A percentile compares a stretch with the other conserved stretches of the same genome.
Evolutionary conservation across 2,113 vertebrate genomes (phyloP).

Genomic region (Climacteris rufus): DNA sequence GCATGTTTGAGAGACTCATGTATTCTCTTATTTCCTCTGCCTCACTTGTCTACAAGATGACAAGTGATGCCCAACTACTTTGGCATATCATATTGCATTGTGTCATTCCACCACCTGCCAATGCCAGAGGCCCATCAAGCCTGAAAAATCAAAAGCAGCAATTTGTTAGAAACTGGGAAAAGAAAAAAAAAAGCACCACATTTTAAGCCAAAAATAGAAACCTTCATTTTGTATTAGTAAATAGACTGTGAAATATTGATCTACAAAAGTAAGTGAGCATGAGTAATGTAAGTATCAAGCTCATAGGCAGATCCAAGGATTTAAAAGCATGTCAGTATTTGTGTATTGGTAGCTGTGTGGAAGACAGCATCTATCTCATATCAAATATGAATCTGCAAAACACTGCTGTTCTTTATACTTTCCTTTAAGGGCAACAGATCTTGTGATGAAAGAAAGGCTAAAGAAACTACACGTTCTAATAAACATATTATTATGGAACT

Average conservation of each 20-base stretch:
- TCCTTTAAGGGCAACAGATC: not conserved
- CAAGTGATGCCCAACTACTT: constrained; percentile 37
- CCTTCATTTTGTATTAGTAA: not conserved
- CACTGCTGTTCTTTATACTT: not conserved
- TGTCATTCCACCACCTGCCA: constrained; percentile 33
- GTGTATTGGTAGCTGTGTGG: not conserved
- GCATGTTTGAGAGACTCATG: not conserved
- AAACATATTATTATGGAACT: not conserved
- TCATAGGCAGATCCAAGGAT: not conserved
- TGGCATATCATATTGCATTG: constrained; percentile 18
- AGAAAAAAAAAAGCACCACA: not conserved
- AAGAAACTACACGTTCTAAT: not conserved
- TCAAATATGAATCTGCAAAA: not conserved
- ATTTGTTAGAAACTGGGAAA: not conserved
- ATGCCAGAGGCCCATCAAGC: constrained; percentile 38
- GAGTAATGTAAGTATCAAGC: not conserved
- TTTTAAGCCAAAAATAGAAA: constrained; percentile 4
- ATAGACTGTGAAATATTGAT: not conserved
- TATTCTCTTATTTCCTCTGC: constrained; percentile 1
- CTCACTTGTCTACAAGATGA: not conserved
- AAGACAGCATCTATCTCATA: not conserved
- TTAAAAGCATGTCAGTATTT: not conserved
- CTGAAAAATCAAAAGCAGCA: constrained; percentile 31
- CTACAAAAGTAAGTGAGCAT: not conserved
- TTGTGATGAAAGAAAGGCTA: not conserved